Percentiles rank a stretch among this genome's conserved stretches.
These are phyloP conservation scores for Altica lythri DNA, from an alignment of 2,888 invertebrate genomes.

Conservation along the genomic window DNA sequence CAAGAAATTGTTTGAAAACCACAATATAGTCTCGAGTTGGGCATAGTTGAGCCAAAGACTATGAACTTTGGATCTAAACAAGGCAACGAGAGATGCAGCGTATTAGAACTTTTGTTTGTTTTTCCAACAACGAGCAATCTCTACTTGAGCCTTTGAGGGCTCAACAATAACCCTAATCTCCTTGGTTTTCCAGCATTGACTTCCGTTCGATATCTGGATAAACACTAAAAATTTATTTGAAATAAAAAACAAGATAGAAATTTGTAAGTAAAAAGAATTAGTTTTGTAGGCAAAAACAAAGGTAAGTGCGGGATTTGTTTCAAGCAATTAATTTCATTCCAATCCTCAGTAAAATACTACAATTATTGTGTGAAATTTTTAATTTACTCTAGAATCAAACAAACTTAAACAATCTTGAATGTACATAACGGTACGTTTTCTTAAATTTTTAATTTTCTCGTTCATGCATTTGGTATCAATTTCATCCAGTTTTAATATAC, in stretches of 20 bases:
- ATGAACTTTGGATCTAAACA: conserved; percentile 16
- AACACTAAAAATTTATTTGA: conserved; percentile 12
- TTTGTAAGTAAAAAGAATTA: no score
- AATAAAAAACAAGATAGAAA: no score
- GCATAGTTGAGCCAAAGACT: conserved; percentile 21
- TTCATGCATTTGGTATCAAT: conserved; percentile 6
- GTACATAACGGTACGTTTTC: conserved; percentile 9
- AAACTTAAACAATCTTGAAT: conserved; percentile 11
- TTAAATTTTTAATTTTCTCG: background rate
- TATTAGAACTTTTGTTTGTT: conserved; percentile 41
- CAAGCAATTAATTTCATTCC: no score
- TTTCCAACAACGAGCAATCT: conserved; percentile 39
- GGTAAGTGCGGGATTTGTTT: no score
- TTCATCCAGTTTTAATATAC: conserved; percentile 4
- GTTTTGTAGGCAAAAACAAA: no score
- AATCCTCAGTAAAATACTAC: no score
- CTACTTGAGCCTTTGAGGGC: conserved; percentile 29
- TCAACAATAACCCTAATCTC: conserved; percentile 31
- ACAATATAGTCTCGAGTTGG: conserved; percentile 20
- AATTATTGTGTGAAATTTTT: no score
- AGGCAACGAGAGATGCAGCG: conserved; percentile 18
- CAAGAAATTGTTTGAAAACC: conserved; percentile 25
- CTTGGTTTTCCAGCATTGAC: conserved; percentile 22
- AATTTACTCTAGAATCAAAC: conserved; percentile 15
- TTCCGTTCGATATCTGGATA: conserved; percentile 26